A percentile compares a stretch with the other conserved stretches of the same genome.
Evolutionary conservation across 2,113 vertebrate species (phyloP).

Genomic region (Chlorocebus sabaeus): DNA sequence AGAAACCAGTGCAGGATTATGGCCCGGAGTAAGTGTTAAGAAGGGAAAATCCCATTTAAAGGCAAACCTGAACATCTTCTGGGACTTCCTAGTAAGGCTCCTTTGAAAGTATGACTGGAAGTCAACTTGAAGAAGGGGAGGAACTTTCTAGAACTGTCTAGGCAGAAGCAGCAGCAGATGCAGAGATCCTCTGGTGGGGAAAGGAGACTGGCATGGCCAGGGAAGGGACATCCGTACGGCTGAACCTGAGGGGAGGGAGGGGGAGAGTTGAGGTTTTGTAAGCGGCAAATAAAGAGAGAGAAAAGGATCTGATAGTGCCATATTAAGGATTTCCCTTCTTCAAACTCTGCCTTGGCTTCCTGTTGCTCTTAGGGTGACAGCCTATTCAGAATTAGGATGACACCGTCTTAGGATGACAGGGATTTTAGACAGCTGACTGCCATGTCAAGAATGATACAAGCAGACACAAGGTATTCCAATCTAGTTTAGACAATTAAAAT

Average conservation of each 20-base stretch:
- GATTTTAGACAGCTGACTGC: background rate
- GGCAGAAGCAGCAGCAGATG: background rate
- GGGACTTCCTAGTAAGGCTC: background rate
- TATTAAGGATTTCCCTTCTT: background rate
- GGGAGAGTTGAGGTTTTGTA: background rate
- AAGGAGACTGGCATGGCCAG: background rate
- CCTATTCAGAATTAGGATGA: background rate
- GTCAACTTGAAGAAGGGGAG: background rate
- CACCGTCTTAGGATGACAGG: background rate
- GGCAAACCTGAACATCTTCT: no score
- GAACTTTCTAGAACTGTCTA: no score
- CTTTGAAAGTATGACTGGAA: no score
- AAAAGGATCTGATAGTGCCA: background rate
- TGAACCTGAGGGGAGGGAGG: fast-evolving
- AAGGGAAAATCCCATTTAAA: background rate
- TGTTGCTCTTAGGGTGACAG: background rate
- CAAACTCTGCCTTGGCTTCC: background rate
- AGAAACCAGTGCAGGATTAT: background rate
- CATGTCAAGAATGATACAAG: background rate
- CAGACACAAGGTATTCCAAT: background rate
- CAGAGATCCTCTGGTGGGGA: background rate
- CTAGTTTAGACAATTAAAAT: background rate
- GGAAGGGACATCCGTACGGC: background rate
- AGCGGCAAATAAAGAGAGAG: background rate
- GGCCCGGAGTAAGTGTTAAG: background rate